These are phyloP conservation scores for Gavialis gangeticus DNA, from an alignment of 2,113 vertebrate genomes.

Conservation along the genomic window DNA sequence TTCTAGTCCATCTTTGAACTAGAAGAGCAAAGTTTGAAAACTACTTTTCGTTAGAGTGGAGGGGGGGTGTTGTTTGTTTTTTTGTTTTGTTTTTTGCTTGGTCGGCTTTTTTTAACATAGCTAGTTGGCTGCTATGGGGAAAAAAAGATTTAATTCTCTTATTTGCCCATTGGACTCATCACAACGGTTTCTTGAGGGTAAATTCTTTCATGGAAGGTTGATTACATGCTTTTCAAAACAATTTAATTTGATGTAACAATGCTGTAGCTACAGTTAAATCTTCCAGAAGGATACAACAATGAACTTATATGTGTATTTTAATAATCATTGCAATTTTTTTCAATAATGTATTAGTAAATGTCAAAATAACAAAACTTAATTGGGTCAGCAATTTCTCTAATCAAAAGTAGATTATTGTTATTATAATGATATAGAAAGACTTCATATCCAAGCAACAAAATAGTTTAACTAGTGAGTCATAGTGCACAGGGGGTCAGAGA, in stretches of 20 bases:
- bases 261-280: slow-evolving; percentile 51
- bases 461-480: slow-evolving; percentile 41
- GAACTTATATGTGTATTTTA: background rate
- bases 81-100: no score
- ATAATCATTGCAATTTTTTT: background rate
- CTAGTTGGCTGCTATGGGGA: background rate
- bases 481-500: background rate
- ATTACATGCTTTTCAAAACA: slow-evolving; percentile 68
- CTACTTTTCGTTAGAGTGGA: background rate
- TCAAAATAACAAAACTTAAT: slow-evolving; percentile 1
- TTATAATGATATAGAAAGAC: slow-evolving; percentile 17
- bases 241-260: slow-evolving; percentile 67
- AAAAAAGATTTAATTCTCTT: background rate
- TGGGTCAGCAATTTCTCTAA: background rate
- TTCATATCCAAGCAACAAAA: background rate
- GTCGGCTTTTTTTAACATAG: background rate
- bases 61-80: background rate
- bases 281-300: background rate
- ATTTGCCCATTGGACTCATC: slow-evolving; percentile 55
- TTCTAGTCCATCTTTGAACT: background rate
- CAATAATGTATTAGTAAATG: background rate
- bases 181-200: slow-evolving; percentile 48
- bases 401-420: slow-evolving; percentile 26
- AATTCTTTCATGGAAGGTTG: slow-evolving; percentile 57
- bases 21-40: background rate